These are phyloP conservation scores for Acleris emargana DNA, from an alignment of 2,888 invertebrate genomes.

Conservation along the genomic window DNA sequence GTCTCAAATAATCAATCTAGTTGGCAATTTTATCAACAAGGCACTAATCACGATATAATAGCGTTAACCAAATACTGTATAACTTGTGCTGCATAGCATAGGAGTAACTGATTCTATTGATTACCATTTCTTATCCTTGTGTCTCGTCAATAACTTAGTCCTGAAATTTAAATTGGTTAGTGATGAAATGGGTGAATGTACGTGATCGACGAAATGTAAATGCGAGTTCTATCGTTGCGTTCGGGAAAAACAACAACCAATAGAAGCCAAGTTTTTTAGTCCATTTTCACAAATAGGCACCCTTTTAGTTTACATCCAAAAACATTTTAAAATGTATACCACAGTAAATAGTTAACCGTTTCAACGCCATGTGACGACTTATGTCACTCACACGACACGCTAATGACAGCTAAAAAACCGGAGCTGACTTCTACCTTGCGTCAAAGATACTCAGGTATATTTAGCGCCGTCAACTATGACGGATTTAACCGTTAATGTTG, in stretches of 20 bases:
- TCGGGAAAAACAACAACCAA: neutral
- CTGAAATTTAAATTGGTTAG: slow-evolving; percentile 88
- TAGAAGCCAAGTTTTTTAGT: slow-evolving; percentile 1
- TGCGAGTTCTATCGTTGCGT: neutral
- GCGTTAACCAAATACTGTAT: slow-evolving; percentile 59
- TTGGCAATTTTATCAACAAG: slow-evolving; percentile 26
- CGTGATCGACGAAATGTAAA: slow-evolving; percentile 43
- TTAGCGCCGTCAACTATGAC: no score
- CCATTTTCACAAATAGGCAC: no score
- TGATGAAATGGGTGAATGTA: slow-evolving; percentile 73
- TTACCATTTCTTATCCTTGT: slow-evolving; percentile 94
- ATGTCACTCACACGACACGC: no score
- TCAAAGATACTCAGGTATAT: no score
- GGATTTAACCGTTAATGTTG: no score
- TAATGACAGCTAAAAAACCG: no score
- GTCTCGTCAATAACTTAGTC: slow-evolving; percentile 94
- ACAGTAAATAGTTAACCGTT: no score
- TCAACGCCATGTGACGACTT: no score
- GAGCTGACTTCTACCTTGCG: no score
- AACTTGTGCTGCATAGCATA: slow-evolving; percentile 65
- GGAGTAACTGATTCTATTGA: slow-evolving; percentile 56
- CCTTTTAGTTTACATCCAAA: no score
- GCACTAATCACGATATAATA: slow-evolving; percentile 45
- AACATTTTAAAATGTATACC: no score
- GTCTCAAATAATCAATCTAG: neutral